Evolutionary conservation across 2,797 vertebrate genomes (phyloP), one percentile per base, ranked within the genome.

Genomic region (Limosa lapponica): DNA sequence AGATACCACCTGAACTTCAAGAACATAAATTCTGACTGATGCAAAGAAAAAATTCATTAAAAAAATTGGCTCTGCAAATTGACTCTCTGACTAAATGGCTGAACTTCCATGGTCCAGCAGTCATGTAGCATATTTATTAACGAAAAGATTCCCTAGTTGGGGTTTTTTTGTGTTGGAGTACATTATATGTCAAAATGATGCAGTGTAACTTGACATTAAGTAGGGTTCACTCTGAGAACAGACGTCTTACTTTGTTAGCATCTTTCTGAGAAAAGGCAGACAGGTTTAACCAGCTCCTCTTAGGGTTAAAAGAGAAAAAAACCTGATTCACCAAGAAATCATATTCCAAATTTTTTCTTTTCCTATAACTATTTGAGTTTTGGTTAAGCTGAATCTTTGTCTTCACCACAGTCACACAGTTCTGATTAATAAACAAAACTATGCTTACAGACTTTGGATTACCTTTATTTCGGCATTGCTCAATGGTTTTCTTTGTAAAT

Each of bases 401-500:
- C 32, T 62, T 82, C 51, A 75, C 15, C 15, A 64, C 10, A 44
- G 30, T 30, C 39, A 69, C 12, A 69, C 8, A 75, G 17, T 41
- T 51, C 54, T 80, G 24, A 77, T 36, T 16, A 75, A 16, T 48
- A 59, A 55, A 93, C 4, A 92, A 54, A 74, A 84, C 64, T 2
- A 34, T 1, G 9, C 13, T 24, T 70, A 30, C 14, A 61, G 25
- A 28, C 11, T 51, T 75, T 43, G 39, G 13, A 43, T 90, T 95
- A 99, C 99, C 99, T 97, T 98, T 98, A 73, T 94, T 97, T 83
- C 98, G 98, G 94, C 99, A 99, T 67, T 97, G 97, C 59, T 98
- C 98, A 78, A 99, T 97, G 55, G 98, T 98, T 93, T 94, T 98
- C 96, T 98, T 98, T 43, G 98, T 98, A 96, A 99, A 99, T 65